Conservation (phyloP, 1,140 invertebrate species). For the Leucophenga varia region DNA sequence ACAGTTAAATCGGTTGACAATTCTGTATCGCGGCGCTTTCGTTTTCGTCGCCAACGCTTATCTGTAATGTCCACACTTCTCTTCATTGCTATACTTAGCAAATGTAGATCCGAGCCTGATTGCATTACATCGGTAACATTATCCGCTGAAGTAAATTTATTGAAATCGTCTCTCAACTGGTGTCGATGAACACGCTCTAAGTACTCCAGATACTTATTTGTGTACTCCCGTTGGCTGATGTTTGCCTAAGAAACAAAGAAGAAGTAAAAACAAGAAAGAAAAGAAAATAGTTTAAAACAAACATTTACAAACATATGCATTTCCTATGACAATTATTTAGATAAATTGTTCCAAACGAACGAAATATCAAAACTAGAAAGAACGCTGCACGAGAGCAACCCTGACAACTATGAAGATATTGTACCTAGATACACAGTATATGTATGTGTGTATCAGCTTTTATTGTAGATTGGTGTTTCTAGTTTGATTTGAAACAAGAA, state of each 20-base stretch:
- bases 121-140: background rate
- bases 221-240: conserved; percentile 50
- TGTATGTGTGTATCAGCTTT: no score
- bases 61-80: conserved; percentile 20
- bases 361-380: background rate
- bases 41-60: conserved; percentile 15
- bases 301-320: background rate
- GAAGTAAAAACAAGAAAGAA: background rate
- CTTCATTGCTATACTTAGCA: conserved; percentile 35
- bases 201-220: conserved; percentile 47
- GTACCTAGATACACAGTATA: no score
- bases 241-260: conserved; percentile 37
- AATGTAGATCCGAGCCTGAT: conserved; percentile 14
- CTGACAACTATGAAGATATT: no score
- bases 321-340: background rate
- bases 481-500: no score
- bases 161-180: conserved; percentile 5
- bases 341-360: background rate
- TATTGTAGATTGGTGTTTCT: no score
- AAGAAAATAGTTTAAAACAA: background rate
- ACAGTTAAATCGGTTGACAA: background rate
- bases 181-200: conserved; percentile 24
- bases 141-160: no score
- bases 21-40: conserved; percentile 2
- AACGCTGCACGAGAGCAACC: background rate